A percentile compares a stretch with the other conserved stretches of the same genome.
Evolutionary conservation across 2,797 vertebrate genomes (phyloP).

Genomic region (Sebastes kiyomatsui): DNA sequence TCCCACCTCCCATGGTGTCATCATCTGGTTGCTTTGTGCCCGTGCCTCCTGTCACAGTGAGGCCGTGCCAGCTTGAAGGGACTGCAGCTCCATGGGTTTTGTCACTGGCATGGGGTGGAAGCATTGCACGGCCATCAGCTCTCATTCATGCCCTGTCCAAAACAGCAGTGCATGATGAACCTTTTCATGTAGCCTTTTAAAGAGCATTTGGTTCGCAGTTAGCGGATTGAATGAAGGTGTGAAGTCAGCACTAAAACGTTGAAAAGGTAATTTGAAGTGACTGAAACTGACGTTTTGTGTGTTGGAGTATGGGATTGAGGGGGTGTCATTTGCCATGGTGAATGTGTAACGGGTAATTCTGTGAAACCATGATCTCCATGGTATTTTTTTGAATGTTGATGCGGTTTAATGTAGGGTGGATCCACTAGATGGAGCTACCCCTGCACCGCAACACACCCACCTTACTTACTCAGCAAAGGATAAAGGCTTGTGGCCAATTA

Average conservation of each 20-base stretch:
- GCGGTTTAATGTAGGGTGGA: neutral
- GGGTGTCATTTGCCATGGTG: neutral
- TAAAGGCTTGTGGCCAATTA: slow-evolving; percentile 4
- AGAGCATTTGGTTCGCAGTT: neutral
- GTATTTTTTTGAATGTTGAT: neutral
- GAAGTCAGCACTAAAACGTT: neutral
- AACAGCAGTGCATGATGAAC: neutral
- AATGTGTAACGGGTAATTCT: neutral
- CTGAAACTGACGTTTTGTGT: neutral
- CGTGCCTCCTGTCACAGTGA: slow-evolving; percentile 61
- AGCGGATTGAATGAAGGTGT: neutral
- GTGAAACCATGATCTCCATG: neutral
- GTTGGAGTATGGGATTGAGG: neutral
- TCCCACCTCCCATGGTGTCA: slow-evolving; percentile 57
- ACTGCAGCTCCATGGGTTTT: slow-evolving; percentile 39
- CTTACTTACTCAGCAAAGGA: neutral
- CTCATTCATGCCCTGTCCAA: neutral
- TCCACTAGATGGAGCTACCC: slow-evolving; percentile 61
- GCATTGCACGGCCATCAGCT: slow-evolving; percentile 20
- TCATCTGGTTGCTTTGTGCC: slow-evolving; percentile 68
- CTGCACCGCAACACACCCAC: slow-evolving; percentile 1
- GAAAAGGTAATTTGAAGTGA: neutral
- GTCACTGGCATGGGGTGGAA: slow-evolving; percentile 30
- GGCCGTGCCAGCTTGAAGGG: slow-evolving; percentile 54
- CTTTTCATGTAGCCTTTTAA: slow-evolving; percentile 2